These are phyloP conservation scores for Zaprionus vittiger DNA, from an alignment of 1,140 invertebrate species.

Conservation along the genomic window DNA sequence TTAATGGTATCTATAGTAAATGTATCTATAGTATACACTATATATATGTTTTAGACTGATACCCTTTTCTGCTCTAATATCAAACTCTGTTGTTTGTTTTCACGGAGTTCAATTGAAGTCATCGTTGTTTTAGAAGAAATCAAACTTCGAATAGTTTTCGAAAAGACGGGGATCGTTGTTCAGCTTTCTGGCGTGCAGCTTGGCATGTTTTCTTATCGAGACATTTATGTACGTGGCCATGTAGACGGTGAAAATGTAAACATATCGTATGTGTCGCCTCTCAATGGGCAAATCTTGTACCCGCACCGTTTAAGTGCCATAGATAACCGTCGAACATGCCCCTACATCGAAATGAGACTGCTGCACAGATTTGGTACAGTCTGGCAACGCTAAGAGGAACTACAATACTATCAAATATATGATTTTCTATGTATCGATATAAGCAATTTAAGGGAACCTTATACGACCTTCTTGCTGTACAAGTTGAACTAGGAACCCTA, in stretches of 20 bases:
- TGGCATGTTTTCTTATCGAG: slow-evolving; percentile 64
- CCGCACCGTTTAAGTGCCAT: slow-evolving; percentile 45
- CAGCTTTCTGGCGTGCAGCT: slow-evolving; percentile 35
- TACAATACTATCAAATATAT: background rate
- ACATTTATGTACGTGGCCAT: slow-evolving; percentile 63
- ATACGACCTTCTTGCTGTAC: background rate
- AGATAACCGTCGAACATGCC: slow-evolving; percentile 65
- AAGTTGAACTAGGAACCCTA: background rate
- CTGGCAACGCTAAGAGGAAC: background rate
- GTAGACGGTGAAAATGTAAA: slow-evolving; percentile 70
- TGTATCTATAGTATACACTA: background rate
- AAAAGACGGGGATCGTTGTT: slow-evolving; percentile 6
- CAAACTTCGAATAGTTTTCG: background rate
- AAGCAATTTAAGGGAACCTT: background rate
- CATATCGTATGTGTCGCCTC: slow-evolving; percentile 55
- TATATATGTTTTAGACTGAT: background rate
- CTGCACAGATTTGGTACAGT: slow-evolving; percentile 25
- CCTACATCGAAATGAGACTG: slow-evolving; percentile 30
- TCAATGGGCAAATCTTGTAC: slow-evolving; percentile 80
- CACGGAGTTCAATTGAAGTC: background rate
- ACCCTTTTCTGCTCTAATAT: too few relatives aligned
- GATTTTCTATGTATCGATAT: background rate
- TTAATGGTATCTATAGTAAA: too few relatives aligned
- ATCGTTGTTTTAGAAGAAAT: background rate
- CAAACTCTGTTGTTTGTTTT: background rate